Base-by-base conservation (phyloP, 2,113 vertebrate species). In the Pao palembangensis region DNA sequence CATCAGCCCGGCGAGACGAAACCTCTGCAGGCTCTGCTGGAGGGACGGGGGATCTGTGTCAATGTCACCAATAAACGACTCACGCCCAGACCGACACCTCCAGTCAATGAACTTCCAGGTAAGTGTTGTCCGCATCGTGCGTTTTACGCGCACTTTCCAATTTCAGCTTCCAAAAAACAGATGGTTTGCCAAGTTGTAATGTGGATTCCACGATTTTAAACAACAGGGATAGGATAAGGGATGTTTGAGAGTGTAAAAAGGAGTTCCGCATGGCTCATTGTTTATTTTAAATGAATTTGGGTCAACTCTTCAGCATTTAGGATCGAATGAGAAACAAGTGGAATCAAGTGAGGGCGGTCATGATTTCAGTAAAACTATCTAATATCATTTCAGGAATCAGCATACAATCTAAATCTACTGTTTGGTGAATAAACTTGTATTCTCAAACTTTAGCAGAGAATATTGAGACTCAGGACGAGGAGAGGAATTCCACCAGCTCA, bases 1-100 rank as follows among this genome's bases (percentile, higher is more conserved):
- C 92, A 92, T 52, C 89, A 73, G 49, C 81, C 79, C 1, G 92
- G 90, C 0, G 94, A 95, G 71, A 86, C 76, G 25, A 92, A 88
- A 53, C 94, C 94, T 1, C 91, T 98, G 72, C 93, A 93, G 65
- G 93, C 95, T 52, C 87, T 98, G 74, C 88, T 98, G 71, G 91
- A 93, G 57, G 96, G 95, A 75, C 92, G 93, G 7, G 96, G 95
- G 16, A 49, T 93, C 12, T 98, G 95, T 71, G 82, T 84, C 51
- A 94, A 93, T 81, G 68, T 79, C 5, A 91, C 90, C 2, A 82
- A 7, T 20, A 78, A 67, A 44, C 76, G 78, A 70, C 6, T 21
- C 5, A 8, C 70, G 3, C 53, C 64, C 59, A 66, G 85, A 65
- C 77, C 90, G 3, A 69, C 87, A 13, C 69, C 83, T 66, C 79